Percentiles rank a stretch among this genome's conserved stretches.
Evolutionary conservation across 1,140 invertebrate genomes (phyloP).

Genomic region (Gryon sp.): DNA sequence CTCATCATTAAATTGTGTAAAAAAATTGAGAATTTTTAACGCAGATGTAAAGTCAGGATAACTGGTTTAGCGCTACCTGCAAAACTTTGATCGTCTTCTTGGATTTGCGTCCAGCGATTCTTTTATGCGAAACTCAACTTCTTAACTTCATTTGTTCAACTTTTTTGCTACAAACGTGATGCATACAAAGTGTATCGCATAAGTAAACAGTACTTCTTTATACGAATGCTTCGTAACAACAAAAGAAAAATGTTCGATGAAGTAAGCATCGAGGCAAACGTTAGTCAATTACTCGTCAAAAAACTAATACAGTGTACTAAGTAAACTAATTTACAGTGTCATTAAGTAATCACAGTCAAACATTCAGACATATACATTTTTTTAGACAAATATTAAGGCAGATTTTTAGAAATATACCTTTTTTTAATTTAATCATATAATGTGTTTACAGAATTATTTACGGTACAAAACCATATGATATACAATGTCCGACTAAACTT

Average conservation of each 20-base stretch:
- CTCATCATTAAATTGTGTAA: slow-evolving; percentile 24
- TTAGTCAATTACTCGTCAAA: slow-evolving; percentile 23
- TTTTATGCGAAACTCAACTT: slow-evolving; percentile 30
- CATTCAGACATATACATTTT: slow-evolving; percentile 5
- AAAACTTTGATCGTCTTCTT: slow-evolving; percentile 36
- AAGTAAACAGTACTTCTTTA: slow-evolving; percentile 2
- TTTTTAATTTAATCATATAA: too few species aligned
- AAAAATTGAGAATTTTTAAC: not conserved
- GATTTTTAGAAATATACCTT: too few species aligned
- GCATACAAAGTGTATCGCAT: slow-evolving; percentile 30
- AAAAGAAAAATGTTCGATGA: slow-evolving; percentile 1
- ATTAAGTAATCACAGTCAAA: slow-evolving; percentile 13
- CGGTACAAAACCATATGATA: too few species aligned
- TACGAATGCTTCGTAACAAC: not conserved
- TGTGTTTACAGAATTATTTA: too few species aligned
- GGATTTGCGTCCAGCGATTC: slow-evolving; percentile 35
- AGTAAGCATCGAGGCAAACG: not conserved
- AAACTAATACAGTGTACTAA: too few species aligned
- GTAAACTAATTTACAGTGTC: slow-evolving; percentile 1
- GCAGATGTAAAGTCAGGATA: not conserved
- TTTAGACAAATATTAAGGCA: too few species aligned
- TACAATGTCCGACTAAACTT: too few species aligned
- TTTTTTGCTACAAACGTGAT: slow-evolving; percentile 19
- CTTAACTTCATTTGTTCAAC: slow-evolving; percentile 40
- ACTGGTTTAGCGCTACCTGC: not conserved